phyloP scores from a whole-genome alignment of 2,888 invertebrate genomes.

The Epinotia ramella region DNA sequence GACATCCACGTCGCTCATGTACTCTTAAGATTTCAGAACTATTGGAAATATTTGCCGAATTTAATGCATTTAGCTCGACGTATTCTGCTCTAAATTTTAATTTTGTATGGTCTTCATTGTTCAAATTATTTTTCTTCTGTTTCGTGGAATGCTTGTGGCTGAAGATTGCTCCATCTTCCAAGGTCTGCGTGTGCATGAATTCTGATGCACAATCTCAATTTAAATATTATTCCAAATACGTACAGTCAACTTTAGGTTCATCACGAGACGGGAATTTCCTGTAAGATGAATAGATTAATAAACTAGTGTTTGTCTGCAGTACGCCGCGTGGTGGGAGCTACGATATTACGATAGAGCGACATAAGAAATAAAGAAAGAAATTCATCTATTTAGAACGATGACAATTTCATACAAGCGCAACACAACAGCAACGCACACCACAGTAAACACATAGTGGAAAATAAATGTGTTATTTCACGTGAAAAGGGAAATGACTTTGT shows the following conservation, averaged over 20 bases:
- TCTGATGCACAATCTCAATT: not conserved
- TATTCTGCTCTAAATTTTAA: not conserved
- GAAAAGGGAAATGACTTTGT: too few relatives aligned
- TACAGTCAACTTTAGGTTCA: not conserved
- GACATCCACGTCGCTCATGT: not conserved
- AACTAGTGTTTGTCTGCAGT: not conserved
- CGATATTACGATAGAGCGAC: too few relatives aligned
- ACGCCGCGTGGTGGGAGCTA: too few relatives aligned
- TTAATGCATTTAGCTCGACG: not conserved
- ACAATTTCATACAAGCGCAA: too few relatives aligned
- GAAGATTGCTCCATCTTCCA: not conserved
- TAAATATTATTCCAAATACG: not conserved
- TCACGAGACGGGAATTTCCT: not conserved
- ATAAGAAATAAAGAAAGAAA: too few relatives aligned
- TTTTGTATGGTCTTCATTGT: not conserved
- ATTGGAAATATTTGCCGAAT: not conserved
- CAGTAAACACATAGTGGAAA: too few relatives aligned
- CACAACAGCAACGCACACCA: too few relatives aligned
- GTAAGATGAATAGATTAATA: not conserved
- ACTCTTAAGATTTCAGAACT: not conserved
- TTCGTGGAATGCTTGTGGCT: not conserved
- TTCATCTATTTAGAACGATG: too few relatives aligned
- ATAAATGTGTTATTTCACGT: too few relatives aligned
- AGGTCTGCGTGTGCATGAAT: not conserved
- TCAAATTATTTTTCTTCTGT: not conserved